phyloP scores from a whole-genome alignment of 2,888 invertebrate genomes.

The Cetonia aurata region DNA sequence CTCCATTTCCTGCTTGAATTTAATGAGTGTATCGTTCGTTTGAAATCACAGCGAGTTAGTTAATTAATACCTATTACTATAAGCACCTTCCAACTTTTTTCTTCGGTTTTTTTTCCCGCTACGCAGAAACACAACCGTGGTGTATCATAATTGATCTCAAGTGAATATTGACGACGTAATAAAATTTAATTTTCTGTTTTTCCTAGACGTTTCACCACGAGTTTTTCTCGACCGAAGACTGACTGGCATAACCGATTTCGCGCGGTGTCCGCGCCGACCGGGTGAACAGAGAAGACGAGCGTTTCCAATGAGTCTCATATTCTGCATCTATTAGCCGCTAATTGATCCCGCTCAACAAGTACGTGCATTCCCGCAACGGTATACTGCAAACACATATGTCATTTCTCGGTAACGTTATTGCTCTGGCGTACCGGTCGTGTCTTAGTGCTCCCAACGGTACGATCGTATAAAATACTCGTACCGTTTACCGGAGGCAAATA shows the following conservation, averaged over 20 bases:
- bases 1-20: background rate
- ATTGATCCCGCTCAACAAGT: slow-evolving; percentile 50
- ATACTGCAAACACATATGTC: slow-evolving; percentile 28
- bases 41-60: slow-evolving; percentile 7
- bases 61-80: slow-evolving; percentile 8
- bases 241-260: slow-evolving; percentile 21
- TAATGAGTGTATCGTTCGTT: background rate
- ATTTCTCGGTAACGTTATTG: slow-evolving; percentile 42
- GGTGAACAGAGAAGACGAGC: background rate
- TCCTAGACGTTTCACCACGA: slow-evolving; percentile 13
- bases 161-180: slow-evolving; percentile 29
- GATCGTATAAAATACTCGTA: slow-evolving; percentile 39
- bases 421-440: slow-evolving; percentile 15
- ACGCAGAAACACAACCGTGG: slow-evolving; percentile 3
- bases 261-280: background rate
- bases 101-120: slow-evolving; percentile 11
- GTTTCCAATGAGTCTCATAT: slow-evolving; percentile 25
- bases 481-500: slow-evolving; percentile 41
- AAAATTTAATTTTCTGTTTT: slow-evolving; percentile 29
- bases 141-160: slow-evolving; percentile 34
- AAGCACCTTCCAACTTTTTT: slow-evolving; percentile 19
- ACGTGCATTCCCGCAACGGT: slow-evolving; percentile 42
- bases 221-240: slow-evolving; percentile 17
- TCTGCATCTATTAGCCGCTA: slow-evolving; percentile 47
- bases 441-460: slow-evolving; percentile 39